Evolutionary conservation across 2,113 vertebrate genomes (phyloP).

Genomic region (Pachycephala philippinensis): DNA sequence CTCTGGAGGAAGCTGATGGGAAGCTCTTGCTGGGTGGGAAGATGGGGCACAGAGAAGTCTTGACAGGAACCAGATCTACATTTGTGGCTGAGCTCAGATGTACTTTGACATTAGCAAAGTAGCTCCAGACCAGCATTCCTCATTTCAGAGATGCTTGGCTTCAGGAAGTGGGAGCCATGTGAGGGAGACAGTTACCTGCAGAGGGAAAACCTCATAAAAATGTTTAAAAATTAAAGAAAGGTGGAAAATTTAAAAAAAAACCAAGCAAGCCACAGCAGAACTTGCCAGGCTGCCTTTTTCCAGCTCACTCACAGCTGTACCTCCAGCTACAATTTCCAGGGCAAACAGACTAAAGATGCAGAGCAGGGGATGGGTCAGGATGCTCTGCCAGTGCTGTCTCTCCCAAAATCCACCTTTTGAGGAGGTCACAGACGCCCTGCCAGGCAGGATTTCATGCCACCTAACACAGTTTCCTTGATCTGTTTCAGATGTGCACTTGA

Average conservation of each 20-base stretch:
- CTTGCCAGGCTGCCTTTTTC: background rate
- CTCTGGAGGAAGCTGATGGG: background rate
- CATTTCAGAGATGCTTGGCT: background rate
- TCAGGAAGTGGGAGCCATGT: background rate
- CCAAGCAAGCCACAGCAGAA: background rate
- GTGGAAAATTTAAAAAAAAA: background rate
- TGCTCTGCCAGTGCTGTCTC: background rate
- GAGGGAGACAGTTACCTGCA: background rate
- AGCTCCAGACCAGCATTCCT: background rate
- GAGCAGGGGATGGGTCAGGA: background rate
- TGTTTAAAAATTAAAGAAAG: background rate
- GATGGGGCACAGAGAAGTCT: background rate
- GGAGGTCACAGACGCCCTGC: background rate
- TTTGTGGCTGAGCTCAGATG: background rate
- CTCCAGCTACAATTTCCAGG: background rate
- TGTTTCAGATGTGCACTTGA: background rate
- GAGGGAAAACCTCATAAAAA: background rate
- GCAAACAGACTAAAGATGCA: background rate
- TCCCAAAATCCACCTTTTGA: background rate
- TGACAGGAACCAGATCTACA: background rate
- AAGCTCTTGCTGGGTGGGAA: background rate
- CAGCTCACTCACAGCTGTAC: background rate
- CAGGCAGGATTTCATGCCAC: background rate
- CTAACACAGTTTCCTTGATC: background rate
- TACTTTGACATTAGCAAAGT: background rate